These are phyloP conservation scores for Nomada ferruginata DNA, from an alignment of 2,888 invertebrate genomes.

Conservation along the genomic window DNA sequence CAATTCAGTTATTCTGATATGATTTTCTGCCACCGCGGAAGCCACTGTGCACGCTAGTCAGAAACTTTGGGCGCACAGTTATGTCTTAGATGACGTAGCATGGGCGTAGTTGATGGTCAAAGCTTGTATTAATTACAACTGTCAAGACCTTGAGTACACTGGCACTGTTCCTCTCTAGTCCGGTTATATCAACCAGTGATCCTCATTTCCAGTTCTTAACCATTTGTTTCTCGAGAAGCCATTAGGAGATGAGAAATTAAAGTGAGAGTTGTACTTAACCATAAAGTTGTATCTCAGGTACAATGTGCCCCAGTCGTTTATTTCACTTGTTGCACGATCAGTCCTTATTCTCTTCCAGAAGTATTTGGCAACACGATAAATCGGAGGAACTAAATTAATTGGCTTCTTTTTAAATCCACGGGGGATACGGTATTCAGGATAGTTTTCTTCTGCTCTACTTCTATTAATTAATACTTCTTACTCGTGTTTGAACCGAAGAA, in stretches of 20 bases:
- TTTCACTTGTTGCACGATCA: background rate
- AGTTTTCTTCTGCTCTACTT: background rate
- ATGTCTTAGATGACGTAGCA: constrained; percentile 53
- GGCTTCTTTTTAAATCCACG: background rate
- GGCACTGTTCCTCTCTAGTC: constrained; percentile 59
- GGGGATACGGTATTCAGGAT: too few species aligned
- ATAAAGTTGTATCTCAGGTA: background rate
- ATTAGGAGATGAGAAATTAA: background rate
- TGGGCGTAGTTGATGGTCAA: constrained; percentile 75
- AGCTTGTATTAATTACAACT: constrained; percentile 80
- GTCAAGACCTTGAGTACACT: constrained; percentile 69
- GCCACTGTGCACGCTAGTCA: constrained; percentile 48
- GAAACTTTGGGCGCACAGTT: constrained; percentile 62
- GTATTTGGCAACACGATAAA: background rate
- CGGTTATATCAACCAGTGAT: constrained; percentile 45
- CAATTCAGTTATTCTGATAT: constrained; percentile 21
- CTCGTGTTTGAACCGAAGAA: background rate
- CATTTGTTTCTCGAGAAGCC: background rate
- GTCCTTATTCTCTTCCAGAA: background rate
- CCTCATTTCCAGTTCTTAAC: constrained; percentile 36
- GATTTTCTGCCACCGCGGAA: constrained; percentile 29
- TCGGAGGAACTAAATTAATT: constrained; percentile 8
- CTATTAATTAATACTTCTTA: background rate
- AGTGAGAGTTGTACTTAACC: background rate
- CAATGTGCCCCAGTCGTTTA: background rate